Base-by-base conservation (phyloP, 2,113 vertebrate species). In the Cavia porcellus region DNA sequence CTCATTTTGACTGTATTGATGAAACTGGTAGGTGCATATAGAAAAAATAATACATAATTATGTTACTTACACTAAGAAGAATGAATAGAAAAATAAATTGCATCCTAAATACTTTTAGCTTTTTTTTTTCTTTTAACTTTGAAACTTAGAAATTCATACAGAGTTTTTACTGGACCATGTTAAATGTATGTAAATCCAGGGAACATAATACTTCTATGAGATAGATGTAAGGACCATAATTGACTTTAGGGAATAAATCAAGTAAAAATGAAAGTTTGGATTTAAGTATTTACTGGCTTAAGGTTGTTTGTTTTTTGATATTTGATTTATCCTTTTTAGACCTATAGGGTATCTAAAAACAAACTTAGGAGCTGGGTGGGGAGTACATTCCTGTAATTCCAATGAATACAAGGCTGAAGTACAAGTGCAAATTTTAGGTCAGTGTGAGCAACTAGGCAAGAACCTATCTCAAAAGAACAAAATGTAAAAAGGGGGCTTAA, bases 71-170 rank as follows among this genome's bases (percentile, higher is more conserved):
- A 42, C 38, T 91, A 68, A 90, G 91, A 94, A 92, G 57, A 81
- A 74, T 79, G 52, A 95, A 66, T 45, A 66, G 35, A 59, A 42
- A 89, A 96, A 7, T 83, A 86, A 96, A 83, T 77, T 38, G 0
- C 45, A 77, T 30, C 38, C 86, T 92, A 87, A 86, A 61, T 88
- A 89, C 24, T 93, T 89, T 52, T 30, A 85, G n/a, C 22, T 93
- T 96, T 85, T 93, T 93, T 89, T 52, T 28, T 87, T 91, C 24
- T 93, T 89, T 52, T 30, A 85, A n/a, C 22, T 93, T 96, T 85
- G 70, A 92, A 13, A 89, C 59, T 87, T 95, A 90, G 64, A 88
- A 87, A 96, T 84, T 94, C 70, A 92, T 55, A 70, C 6, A 84
- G 94, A 94, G 80, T 80, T 85, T 93, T 86, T 32, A 47, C 47